Evolutionary conservation across 2,113 vertebrate genomes (phyloP).

Genomic region (Nycticryphes semicollaris): DNA sequence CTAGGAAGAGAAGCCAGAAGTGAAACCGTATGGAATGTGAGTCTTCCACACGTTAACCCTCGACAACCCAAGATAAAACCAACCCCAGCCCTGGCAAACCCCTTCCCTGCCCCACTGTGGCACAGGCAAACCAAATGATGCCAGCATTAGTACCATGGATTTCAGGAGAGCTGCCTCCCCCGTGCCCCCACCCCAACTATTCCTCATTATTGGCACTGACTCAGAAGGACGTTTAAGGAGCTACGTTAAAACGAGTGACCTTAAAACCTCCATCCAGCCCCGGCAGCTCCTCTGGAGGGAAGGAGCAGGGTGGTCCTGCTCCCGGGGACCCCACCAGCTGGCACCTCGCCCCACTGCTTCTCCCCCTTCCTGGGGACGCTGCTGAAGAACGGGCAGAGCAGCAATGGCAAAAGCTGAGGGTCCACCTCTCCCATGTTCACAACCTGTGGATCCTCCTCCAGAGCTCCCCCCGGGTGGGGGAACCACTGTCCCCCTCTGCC

Average conservation of each 20-base stretch:
- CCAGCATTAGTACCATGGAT: fast-evolving
- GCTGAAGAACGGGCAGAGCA: background rate
- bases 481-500: background rate
- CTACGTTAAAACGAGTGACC: background rate
- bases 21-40: background rate
- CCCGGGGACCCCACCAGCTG: background rate
- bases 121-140: background rate
- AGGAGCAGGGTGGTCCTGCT: background rate
- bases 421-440: background rate
- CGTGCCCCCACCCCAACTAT: background rate
- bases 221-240: background rate
- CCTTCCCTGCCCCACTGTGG: background rate
- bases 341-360: background rate
- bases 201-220: background rate
- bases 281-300: background rate
- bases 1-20: constrained; percentile 37
- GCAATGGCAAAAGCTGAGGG: background rate
- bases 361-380: fast-evolving
- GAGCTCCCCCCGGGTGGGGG: background rate
- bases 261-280: background rate
- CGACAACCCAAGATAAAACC: background rate
- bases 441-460: too few relatives aligned
- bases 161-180: background rate
- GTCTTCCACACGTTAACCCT: constrained; percentile 15
- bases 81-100: background rate